Conservation (phyloP, 2,797 vertebrate species). For the Rhyacichthys aspro region DNA sequence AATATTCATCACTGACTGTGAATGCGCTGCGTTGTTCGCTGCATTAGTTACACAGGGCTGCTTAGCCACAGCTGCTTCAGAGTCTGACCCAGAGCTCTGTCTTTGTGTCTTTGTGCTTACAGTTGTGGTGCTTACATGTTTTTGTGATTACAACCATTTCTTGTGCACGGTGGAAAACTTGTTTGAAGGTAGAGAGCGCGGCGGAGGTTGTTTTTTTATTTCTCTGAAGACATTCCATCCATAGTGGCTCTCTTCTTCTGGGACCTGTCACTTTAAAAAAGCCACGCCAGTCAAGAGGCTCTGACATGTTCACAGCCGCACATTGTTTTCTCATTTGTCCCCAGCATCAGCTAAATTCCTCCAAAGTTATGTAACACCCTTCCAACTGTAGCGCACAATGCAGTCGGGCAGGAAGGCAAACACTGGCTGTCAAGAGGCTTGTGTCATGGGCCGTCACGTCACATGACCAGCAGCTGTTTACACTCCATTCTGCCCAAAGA, state of each 20-base stretch:
- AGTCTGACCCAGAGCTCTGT: conserved; percentile 28
- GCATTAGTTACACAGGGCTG: conserved; percentile 53
- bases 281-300: conserved; percentile 20
- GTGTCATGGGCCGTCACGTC: conserved; percentile 26
- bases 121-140: conserved; percentile 36
- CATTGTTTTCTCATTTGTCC: conserved; percentile 56
- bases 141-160: conserved; percentile 32
- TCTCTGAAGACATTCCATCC: conserved; percentile 61
- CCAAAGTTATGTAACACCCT: conserved; percentile 37
- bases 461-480: conserved; percentile 38
- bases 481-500: conserved; percentile 17
- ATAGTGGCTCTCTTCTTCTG: conserved; percentile 31
- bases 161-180: conserved; percentile 42
- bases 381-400: conserved; percentile 31
- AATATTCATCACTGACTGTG: conserved; percentile 11
- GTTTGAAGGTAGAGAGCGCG: conserved; percentile 49
- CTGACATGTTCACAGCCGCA: conserved; percentile 45
- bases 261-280: conserved; percentile 44
- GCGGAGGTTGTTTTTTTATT: conserved; percentile 52
- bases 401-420: conserved; percentile 40
- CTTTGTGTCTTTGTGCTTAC: conserved; percentile 32
- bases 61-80: conserved; percentile 40
- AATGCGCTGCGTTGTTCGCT: conserved; percentile 21
- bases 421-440: conserved; percentile 21
- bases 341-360: conserved; percentile 52